Evolutionary conservation across 2,888 invertebrate genomes (phyloP), one percentile per base, ranked within the genome.

Genomic region (Lepidocyrtinus sp.): DNA sequence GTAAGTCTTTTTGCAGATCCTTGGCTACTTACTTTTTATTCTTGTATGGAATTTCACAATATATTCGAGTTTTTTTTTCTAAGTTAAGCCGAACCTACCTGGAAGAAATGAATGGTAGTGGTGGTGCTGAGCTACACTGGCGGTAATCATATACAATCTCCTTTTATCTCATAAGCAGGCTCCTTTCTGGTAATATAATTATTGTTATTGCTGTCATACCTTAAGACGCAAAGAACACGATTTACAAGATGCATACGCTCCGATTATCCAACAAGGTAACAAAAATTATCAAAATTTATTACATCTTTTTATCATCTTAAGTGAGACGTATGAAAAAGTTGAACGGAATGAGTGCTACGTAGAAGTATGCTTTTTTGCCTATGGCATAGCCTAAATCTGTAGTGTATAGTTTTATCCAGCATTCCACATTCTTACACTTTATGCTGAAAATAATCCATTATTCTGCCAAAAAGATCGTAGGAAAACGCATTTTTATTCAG

Each of bases 141-240:
- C 36, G 12, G 50, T 50, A 50, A 50, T 50, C 50, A 50, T 12
- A 17, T n/a, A 50, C n/a, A 7, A 50, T 50, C 50, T 50, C 17
- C 12, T 50, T 50, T 50, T 17, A 50, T 50, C 5, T 50, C 50
- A 12, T 15, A 50, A 50, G 17, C 12, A 50, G 17, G 50, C 17
- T 50, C 50, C 17, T 50, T 50, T 50, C 1, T 15, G 5, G 15
- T 50, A 50, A 50, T 50, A 50, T 50, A 50, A 50, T 50, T 50
- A 50, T 50, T 50, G 50, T 50, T 50, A 50, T 50, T 50, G 50
- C 50, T 50, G 15, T 2, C 50, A 50, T 50, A 50, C 50, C n/a
- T 50, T 15, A 50, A 50, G 50, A 50, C 17, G 50, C 12, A 17
- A 50, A 12, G 15, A 50, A 50, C 50, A 50, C 12, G 50, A 50